phyloP scores from a whole-genome alignment of 2,888 invertebrate genomes.

The Cylindroiulus punctatus region DNA sequence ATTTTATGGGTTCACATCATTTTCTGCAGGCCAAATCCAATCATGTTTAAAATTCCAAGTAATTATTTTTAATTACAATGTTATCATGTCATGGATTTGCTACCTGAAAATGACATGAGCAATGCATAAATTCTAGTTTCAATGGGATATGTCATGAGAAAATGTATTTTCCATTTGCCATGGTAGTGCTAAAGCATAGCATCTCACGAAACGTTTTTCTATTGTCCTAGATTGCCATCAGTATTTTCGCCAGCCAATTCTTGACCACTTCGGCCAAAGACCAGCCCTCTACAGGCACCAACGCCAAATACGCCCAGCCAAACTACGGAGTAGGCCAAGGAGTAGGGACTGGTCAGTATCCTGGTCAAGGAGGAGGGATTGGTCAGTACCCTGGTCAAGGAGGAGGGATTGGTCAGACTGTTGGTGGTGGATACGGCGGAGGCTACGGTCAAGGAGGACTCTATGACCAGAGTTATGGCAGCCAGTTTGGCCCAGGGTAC shows the following conservation, averaged over 20 bases:
- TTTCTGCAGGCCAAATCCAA: too few relatives aligned
- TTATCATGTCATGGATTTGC: too few relatives aligned
- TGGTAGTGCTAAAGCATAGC: too few relatives aligned
- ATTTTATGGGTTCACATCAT: background rate
- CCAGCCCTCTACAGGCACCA: background rate
- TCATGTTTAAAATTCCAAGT: too few relatives aligned
- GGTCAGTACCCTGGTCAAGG: background rate
- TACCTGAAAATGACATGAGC: too few relatives aligned
- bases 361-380: background rate
- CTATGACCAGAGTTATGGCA: background rate
- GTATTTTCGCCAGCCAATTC: background rate
- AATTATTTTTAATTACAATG: too few relatives aligned
- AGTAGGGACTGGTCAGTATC: background rate
- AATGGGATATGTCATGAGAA: too few relatives aligned
- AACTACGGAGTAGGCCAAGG: background rate
- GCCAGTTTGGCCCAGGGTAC: background rate
- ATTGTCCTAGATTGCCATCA: background rate
- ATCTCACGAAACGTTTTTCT: background rate
- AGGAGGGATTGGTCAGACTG: background rate
- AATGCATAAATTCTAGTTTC: too few relatives aligned
- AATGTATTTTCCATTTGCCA: too few relatives aligned
- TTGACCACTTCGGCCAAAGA: background rate
- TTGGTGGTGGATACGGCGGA: constrained; percentile 15
- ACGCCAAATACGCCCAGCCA: background rate
- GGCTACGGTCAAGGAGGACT: background rate